Conservation (phyloP, 2,113 vertebrate genomes). For the Scatophagus argus region DNA sequence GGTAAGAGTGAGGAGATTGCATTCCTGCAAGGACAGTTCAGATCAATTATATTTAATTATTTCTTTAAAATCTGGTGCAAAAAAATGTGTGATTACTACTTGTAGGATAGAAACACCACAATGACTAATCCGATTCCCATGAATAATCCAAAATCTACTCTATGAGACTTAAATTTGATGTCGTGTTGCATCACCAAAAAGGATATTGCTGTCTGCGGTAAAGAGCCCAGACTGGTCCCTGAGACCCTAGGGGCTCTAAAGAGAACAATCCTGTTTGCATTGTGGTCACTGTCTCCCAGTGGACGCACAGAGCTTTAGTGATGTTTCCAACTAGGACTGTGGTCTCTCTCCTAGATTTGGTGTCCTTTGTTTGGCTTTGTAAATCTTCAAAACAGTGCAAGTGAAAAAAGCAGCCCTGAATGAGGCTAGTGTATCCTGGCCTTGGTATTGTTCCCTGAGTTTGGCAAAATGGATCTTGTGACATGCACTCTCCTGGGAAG, state of each 20-base stretch:
- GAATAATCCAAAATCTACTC: neutral
- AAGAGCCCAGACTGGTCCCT: slow-evolving; percentile 29
- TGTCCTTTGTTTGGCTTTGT: slow-evolving; percentile 74
- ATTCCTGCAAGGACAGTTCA: slow-evolving; percentile 10
- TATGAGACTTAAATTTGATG: neutral
- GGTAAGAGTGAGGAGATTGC: slow-evolving; percentile 14
- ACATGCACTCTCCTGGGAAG: slow-evolving; percentile 74
- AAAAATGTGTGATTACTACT: neutral
- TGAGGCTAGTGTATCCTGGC: slow-evolving; percentile 78
- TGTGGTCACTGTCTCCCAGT: slow-evolving; percentile 62
- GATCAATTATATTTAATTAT: neutral
- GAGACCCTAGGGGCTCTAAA: slow-evolving; percentile 14
- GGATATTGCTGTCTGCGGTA: slow-evolving; percentile 24
- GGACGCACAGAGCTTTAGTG: slow-evolving; percentile 59
- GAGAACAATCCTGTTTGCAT: slow-evolving; percentile 50
- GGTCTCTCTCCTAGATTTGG: slow-evolving; percentile 62
- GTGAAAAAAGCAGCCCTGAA: slow-evolving; percentile 73
- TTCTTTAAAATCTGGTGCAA: neutral
- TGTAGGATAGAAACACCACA: neutral
- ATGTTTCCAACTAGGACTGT: slow-evolving; percentile 62
- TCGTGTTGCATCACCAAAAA: slow-evolving; percentile 38
- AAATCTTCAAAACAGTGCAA: slow-evolving; percentile 76
- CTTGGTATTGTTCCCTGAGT: slow-evolving; percentile 73
- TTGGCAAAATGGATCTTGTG: slow-evolving; percentile 81
- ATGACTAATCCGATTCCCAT: slow-evolving; percentile 6